Conservation (phyloP, 2,113 vertebrate genomes). For the Colossoma macropomum region DNA sequence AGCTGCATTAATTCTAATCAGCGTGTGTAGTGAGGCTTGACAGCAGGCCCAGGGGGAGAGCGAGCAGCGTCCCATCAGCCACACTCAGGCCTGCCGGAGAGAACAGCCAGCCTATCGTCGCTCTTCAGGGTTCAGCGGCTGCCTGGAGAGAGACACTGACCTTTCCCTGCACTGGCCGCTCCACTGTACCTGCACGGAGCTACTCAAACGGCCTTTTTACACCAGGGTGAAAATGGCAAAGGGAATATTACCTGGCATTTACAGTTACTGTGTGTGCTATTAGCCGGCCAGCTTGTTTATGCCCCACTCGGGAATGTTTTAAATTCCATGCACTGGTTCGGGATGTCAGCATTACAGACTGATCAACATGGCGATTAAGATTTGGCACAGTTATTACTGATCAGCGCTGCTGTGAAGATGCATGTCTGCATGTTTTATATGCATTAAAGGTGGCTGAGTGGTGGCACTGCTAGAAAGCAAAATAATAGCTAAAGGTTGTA, state of each 20-base stretch:
- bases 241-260: conserved; percentile 35
- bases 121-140: conserved; percentile 68
- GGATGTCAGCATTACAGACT: neutral
- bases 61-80: conserved; percentile 22
- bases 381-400: neutral
- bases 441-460: neutral
- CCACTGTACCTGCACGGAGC: conserved; percentile 22
- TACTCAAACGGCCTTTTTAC: conserved; percentile 40
- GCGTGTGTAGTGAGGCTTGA: conserved; percentile 70
- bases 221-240: conserved; percentile 1
- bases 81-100: neutral
- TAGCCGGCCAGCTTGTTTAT: conserved; percentile 2
- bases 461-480: neutral
- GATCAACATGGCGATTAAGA: conserved; percentile 22
- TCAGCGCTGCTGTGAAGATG: neutral
- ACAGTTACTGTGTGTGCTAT: conserved; percentile 23
- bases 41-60: conserved; percentile 51
- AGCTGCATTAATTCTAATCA: conserved; percentile 75
- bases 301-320: neutral
- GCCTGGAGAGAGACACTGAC: conserved; percentile 44
- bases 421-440: conserved; percentile 1
- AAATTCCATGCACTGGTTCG: neutral
- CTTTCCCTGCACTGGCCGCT: conserved; percentile 34
- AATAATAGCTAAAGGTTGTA: neutral
- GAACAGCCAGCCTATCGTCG: conserved; percentile 50